Percentiles rank a stretch among this genome's conserved stretches.
Evolutionary conservation across 2,888 invertebrate species (phyloP).

Genomic region (Eilema caniola): DNA sequence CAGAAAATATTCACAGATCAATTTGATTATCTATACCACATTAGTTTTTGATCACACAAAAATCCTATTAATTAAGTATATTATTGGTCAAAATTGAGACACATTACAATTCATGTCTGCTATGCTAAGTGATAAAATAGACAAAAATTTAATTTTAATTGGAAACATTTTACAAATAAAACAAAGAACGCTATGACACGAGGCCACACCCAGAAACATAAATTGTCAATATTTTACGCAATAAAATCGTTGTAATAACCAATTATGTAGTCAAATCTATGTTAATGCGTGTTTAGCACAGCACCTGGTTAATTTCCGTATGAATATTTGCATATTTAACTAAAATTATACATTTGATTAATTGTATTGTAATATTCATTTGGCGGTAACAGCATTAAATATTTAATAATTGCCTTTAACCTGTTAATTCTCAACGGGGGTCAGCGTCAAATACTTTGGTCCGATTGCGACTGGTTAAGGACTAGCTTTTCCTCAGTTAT

Average conservation of each 20-base stretch:
- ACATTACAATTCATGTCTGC: too few relatives aligned
- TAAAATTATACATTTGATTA: conserved; percentile 56
- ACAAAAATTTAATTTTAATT: conserved; percentile 10
- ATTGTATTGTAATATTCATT: conserved; percentile 62
- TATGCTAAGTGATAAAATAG: not conserved
- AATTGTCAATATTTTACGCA: conserved; percentile 34
- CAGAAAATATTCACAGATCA: too few relatives aligned
- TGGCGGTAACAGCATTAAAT: conserved; percentile 43
- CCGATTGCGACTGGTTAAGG: conserved; percentile 9
- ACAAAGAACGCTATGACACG: conserved; percentile 31
- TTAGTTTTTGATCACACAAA: too few relatives aligned
- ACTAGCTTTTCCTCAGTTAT: conserved; percentile 6
- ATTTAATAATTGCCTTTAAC: conserved; percentile 41
- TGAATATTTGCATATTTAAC: conserved; percentile 43
- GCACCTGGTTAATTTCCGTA: conserved; percentile 53
- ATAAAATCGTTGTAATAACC: conserved; percentile 34
- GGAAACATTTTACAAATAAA: conserved; percentile 27
- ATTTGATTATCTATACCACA: too few relatives aligned
- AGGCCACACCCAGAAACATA: conserved; percentile 40
- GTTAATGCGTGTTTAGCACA: conserved; percentile 46
- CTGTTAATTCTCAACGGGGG: conserved; percentile 41
- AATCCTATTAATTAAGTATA: too few relatives aligned
- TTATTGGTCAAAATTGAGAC: too few relatives aligned
- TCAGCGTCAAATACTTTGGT: conserved; percentile 21
- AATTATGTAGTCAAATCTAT: conserved; percentile 38